Base-by-base conservation (phyloP, 2,113 vertebrate genomes). In the Caranx melampygus region DNA sequence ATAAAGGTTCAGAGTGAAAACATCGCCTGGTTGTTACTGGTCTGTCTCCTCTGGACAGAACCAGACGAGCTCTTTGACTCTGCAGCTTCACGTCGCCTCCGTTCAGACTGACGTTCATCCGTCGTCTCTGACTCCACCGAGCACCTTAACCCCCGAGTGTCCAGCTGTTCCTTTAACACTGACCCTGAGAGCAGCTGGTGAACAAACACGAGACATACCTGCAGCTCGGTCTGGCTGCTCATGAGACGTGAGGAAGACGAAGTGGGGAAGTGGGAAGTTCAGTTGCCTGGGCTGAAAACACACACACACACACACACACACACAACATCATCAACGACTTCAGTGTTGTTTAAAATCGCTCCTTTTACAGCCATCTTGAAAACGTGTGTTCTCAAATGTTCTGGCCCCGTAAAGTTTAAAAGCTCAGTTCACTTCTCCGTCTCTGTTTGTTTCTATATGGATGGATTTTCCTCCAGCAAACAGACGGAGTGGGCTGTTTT, bases 401-500 rank as follows among this genome's bases (percentile, higher is more conserved):
- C 47, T 34, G 59, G 34, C 31, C 26, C 37, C 33, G 3, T 42
- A 34, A 40, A 69, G 8, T 31, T 21, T 26, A 26, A 37, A 42
- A 66, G 21, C 20, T 49, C 42, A 3, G 10, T 47, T 57, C 18
- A 47, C 49, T 72, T 61, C 65, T 61, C 78, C 35, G 55, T 75
- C 37, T 60, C 8, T 54, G 0, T 78, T 71, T 78, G 45, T 84
- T 70, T 75, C 57, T 18, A 4, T 45, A 3, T 52, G 40, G 73
- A 68, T 69, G 35, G n/a, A 44, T 66, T 77, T 72, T 73, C 14
- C 49, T 31, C 21, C 59, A 72, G 51, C 35, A 67, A 42, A 75
- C 4, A 6, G 26, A 75, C 4, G 4, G 26, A 72, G 62, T 34
- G 58, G 37, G n/a, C 59, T 77, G 34, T 82, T 82, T 81, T 44